Conservation (phyloP, 2,888 invertebrate genomes). For the Mesochorus sp. region DNA sequence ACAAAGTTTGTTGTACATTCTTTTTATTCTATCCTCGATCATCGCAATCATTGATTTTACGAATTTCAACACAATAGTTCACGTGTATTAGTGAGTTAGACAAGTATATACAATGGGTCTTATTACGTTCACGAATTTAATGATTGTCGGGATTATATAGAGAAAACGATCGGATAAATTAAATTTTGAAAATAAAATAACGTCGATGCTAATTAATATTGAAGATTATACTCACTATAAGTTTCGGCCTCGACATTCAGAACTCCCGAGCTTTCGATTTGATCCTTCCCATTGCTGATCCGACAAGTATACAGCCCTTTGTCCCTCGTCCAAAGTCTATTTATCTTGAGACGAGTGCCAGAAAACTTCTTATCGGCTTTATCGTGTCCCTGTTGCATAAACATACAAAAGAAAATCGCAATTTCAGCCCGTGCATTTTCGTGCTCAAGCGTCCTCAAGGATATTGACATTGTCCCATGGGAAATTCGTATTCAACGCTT, state of each 20-base stretch:
- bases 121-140: too few species aligned
- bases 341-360: conserved; percentile 75
- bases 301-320: conserved; percentile 76
- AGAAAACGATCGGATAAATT: too few species aligned
- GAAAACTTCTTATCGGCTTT: conserved; percentile 74
- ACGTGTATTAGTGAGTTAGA: too few species aligned
- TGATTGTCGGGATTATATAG: too few species aligned
- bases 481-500: conserved; percentile 12
- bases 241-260: conserved; percentile 66
- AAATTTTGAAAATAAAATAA: too few species aligned
- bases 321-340: conserved; percentile 72
- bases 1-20: background rate
- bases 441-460: background rate
- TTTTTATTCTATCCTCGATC: too few species aligned
- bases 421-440: background rate
- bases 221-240: conserved; percentile 42
- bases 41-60: background rate
- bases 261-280: conserved; percentile 75
- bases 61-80: too few species aligned
- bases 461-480: conserved; percentile 1
- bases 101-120: too few species aligned
- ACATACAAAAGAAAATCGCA: background rate
- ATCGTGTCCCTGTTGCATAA: conserved; percentile 69
- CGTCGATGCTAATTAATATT: background rate
- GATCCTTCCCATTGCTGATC: conserved; percentile 74